A percentile compares a stretch with the other conserved stretches of the same genome.
phyloP scores from a whole-genome alignment of 2,113 vertebrate genomes.

The Poicephalus meyeri region DNA sequence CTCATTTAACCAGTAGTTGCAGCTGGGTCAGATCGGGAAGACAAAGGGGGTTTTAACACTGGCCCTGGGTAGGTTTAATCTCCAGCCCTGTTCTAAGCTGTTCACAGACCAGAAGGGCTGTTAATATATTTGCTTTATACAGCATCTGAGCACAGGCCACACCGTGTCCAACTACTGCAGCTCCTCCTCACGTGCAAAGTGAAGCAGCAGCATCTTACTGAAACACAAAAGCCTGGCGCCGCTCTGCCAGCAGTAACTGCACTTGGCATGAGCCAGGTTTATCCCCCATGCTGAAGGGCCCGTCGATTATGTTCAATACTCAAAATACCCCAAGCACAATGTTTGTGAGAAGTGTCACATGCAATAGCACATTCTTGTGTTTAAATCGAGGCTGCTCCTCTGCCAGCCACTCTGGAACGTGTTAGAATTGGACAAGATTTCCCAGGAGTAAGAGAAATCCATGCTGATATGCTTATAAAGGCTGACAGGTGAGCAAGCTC shows the following conservation, averaged over 20 bases:
- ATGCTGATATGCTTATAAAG: not conserved
- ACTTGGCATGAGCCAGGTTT: not conserved
- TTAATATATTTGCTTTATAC: not conserved
- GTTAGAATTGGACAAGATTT: conserved; percentile 20
- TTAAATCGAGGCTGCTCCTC: not conserved
- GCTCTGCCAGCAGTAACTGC: not conserved
- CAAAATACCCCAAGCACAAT: not conserved
- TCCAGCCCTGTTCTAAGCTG: not conserved
- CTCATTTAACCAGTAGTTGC: not conserved
- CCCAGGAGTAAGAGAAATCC: conserved; percentile 44
- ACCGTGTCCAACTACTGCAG: not conserved
- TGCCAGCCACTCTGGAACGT: not conserved
- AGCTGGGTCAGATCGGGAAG: not conserved
- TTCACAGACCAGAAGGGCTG: not conserved
- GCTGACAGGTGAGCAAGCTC: conserved; percentile 55
- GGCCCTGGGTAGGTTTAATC: not conserved
- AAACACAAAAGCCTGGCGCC: not conserved
- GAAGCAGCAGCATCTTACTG: not conserved
- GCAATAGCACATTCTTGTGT: not conserved
- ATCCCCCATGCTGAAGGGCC: not conserved
- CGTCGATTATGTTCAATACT: rapidly evolving
- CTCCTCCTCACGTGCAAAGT: not conserved
- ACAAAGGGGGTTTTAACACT: rapidly evolving
- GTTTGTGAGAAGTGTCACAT: not conserved
- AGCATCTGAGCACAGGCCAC: not conserved